Evolutionary conservation across 2,888 invertebrate genomes (phyloP).

Genomic region (Hetaerina titia): DNA sequence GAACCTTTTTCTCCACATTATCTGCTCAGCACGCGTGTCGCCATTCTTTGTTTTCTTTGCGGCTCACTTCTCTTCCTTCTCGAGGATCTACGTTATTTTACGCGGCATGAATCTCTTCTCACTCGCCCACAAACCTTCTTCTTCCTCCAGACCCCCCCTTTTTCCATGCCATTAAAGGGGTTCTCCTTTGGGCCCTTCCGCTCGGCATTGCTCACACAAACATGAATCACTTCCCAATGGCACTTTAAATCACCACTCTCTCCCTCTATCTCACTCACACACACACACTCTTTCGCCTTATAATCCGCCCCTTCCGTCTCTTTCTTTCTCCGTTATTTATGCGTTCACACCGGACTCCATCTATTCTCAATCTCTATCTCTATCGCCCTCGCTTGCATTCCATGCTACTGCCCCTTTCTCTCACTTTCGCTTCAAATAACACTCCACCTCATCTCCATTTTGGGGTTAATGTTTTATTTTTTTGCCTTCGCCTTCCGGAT

Average conservation of each 20-base stretch:
- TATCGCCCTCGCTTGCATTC: not conserved
- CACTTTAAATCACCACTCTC: slow-evolving; percentile 33
- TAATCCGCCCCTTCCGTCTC: not conserved
- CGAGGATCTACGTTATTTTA: not conserved
- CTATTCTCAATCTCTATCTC: not conserved
- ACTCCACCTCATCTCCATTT: not conserved
- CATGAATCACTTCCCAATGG: slow-evolving; percentile 47
- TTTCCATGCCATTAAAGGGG: slow-evolving; percentile 33
- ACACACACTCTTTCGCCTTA: too few species aligned
- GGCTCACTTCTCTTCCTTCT: not conserved
- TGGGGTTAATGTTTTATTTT: not conserved
- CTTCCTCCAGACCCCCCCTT: not conserved
- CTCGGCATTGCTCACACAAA: not conserved
- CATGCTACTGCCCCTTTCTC: not conserved
- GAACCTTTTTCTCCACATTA: not conserved
- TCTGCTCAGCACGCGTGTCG: not conserved
- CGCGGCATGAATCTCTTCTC: not conserved
- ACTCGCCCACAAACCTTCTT: not conserved
- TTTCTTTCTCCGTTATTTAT: not conserved
- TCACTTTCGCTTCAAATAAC: not conserved
- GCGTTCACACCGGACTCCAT: not conserved
- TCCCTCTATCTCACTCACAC: not conserved
- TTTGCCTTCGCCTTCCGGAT: not conserved
- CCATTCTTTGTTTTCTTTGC: not conserved
- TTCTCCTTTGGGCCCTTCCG: not conserved